Percentiles rank a stretch among this genome's conserved stretches.
Evolutionary conservation across 2,797 vertebrate species (phyloP).

Genomic region (Sarcophilus harrisii): DNA sequence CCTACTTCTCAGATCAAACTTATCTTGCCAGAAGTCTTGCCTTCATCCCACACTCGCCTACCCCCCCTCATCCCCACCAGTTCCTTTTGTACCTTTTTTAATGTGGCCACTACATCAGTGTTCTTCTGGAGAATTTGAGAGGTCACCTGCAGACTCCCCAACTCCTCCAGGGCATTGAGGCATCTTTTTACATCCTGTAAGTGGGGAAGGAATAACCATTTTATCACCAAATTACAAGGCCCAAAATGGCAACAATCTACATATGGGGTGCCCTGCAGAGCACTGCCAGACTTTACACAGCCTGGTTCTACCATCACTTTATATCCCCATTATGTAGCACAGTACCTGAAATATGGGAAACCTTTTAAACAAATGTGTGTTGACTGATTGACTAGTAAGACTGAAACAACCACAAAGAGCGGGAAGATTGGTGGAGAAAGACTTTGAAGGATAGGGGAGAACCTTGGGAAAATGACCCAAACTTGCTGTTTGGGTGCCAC

Average conservation of each 20-base stretch:
- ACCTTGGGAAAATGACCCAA: background rate
- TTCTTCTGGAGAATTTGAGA: constrained; percentile 98
- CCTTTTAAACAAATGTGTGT: background rate
- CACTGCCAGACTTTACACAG: background rate
- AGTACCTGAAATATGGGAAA: background rate
- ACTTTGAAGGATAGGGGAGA: background rate
- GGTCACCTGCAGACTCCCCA: constrained; percentile 94
- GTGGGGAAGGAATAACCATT: no score
- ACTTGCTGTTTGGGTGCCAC: background rate
- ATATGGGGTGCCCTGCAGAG: background rate
- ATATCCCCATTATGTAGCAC: no score
- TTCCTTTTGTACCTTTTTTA: constrained; percentile 92
- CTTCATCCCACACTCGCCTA: no score
- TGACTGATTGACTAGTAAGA: background rate
- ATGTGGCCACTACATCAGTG: constrained; percentile 95
- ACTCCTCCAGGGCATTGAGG: constrained; percentile 93
- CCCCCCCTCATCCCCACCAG: background rate
- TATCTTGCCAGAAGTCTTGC: background rate
- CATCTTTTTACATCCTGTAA: constrained; percentile 96
- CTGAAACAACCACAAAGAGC: background rate
- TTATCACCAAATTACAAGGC: background rate
- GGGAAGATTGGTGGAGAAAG: background rate
- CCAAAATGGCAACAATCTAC: background rate
- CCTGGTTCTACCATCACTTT: background rate
- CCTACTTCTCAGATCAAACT: background rate